Percentiles rank a stretch among this genome's conserved stretches.
phyloP scores from a whole-genome alignment of 2,797 vertebrate genomes.

The Neopelma chrysocephalum region DNA sequence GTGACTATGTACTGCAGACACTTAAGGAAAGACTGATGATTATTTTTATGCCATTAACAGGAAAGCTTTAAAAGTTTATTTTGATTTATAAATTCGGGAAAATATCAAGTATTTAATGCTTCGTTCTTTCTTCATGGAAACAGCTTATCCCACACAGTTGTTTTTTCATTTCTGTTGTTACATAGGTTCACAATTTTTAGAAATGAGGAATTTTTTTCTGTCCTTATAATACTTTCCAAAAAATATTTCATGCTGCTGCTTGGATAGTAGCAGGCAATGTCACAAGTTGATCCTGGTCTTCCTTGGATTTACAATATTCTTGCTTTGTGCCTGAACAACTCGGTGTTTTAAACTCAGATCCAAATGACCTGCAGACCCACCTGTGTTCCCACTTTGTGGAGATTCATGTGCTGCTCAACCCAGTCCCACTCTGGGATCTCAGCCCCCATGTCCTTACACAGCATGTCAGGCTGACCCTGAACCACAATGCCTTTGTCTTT shows the following conservation, averaged over 20 bases:
- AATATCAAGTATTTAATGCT: not conserved
- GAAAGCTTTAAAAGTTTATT: conserved; percentile 24
- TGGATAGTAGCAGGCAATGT: not conserved
- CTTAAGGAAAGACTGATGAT: conserved; percentile 24
- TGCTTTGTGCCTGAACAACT: not conserved
- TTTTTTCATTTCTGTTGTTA: not conserved
- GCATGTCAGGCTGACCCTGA: not conserved
- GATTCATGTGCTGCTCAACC: not conserved
- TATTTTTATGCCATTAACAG: conserved; percentile 29
- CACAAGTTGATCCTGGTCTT: not conserved
- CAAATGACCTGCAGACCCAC: not conserved
- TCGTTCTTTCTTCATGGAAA: not conserved
- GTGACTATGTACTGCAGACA: conserved; percentile 22
- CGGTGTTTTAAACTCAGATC: not conserved
- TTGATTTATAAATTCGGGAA: not conserved
- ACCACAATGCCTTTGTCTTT: not conserved
- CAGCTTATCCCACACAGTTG: not conserved
- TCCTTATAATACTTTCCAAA: not conserved
- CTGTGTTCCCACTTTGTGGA: not conserved
- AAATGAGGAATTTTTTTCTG: not conserved
- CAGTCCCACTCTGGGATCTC: not conserved
- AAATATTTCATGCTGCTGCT: not conserved
- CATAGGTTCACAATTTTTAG: not conserved
- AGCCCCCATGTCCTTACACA: not conserved
- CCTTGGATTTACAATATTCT: not conserved